Evolutionary conservation across 2,113 vertebrate genomes (phyloP), one percentile per base, ranked within the genome.

Genomic region (Casuarius casuarius): DNA sequence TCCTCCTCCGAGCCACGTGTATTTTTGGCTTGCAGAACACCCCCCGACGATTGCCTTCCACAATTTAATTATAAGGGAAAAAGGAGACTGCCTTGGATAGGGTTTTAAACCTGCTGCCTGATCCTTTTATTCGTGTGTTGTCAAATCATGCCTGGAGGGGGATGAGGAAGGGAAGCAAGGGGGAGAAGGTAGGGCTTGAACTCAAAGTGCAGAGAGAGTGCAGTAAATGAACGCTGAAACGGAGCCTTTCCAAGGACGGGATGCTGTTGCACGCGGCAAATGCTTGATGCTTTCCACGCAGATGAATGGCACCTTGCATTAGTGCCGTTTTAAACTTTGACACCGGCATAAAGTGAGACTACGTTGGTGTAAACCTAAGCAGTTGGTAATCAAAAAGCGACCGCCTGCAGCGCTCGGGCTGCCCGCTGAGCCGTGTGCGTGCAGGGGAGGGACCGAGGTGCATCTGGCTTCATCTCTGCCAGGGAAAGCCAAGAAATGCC

Each of bases 11-110:
- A 77, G 80, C 89, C 4, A 3, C 42, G 89, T 84, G 87, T 95
- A 89, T 95, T 95, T 95, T 78, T 96, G 95, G 94, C 89, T 92
- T 77, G 68, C 84, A 89, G 89, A 94, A 58, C 80, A 92, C 92
- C 91, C 84, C 89, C 77, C 89, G 92, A 94, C 87, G 75, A 67
- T 59, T 33, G 84, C 92, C 80, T 87, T 95, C 89, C 80, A 91
- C 91, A 78, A 71, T 87, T 92, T 84, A 95, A 95, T 95, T 97
- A 75, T 13, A 56, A 56, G 61, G 54, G 89, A 68, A 94, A 81
- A 81, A 87, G 93, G 91, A 97, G 94, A 92, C 71, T n/a, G 86
- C 84, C 70, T 51, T 63, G 73, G 66, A 91, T 81, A 67, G 86
- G 33, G 78, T 94, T 95, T 94, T 95, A 84, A 95, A 94, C 91